Percentiles rank a stretch among this genome's conserved stretches.
These are phyloP conservation scores for Salvelinus fontinalis DNA, from an alignment of 2,113 vertebrate species.

Conservation along the genomic window DNA sequence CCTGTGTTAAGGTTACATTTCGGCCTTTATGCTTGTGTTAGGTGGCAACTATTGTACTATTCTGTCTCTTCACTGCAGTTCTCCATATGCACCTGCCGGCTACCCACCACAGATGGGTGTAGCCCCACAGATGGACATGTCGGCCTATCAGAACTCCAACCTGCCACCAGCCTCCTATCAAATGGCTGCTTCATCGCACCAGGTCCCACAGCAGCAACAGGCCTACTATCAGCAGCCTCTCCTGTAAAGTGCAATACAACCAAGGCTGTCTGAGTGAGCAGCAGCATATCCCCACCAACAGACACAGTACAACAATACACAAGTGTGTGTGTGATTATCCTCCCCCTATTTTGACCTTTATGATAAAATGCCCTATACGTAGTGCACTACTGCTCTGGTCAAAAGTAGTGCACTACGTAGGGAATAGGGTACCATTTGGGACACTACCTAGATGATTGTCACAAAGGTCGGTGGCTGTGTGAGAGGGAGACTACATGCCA, in stretches of 20 bases:
- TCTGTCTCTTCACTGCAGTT: slow-evolving; percentile 71
- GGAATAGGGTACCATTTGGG: slow-evolving; percentile 8
- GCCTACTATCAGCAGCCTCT: slow-evolving; percentile 93
- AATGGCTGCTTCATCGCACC: slow-evolving; percentile 72
- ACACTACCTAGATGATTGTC: slow-evolving; percentile 7
- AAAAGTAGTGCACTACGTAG: no score
- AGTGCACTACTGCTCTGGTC: no score
- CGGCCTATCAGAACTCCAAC: slow-evolving; percentile 74
- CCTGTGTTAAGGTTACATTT: no score
- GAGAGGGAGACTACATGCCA: slow-evolving; percentile 6
- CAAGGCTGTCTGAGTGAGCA: no score
- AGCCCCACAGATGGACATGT: slow-evolving; percentile 75
- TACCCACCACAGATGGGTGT: slow-evolving; percentile 79
- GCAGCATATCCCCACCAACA: no score
- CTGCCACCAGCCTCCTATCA: slow-evolving; percentile 81
- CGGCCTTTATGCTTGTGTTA: no score
- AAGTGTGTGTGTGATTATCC: no score
- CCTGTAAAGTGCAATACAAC: slow-evolving; percentile 67
- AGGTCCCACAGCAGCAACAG: slow-evolving; percentile 75
- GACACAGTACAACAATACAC: no score
- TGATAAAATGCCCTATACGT: no score
- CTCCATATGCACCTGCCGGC: slow-evolving; percentile 72
- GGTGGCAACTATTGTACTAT: neutral
- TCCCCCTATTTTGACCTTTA: slow-evolving; percentile 6
- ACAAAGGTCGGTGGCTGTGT: neutral